Conservation (phyloP, 2,888 invertebrate species). For the Brachypalpus laphriformis region DNA sequence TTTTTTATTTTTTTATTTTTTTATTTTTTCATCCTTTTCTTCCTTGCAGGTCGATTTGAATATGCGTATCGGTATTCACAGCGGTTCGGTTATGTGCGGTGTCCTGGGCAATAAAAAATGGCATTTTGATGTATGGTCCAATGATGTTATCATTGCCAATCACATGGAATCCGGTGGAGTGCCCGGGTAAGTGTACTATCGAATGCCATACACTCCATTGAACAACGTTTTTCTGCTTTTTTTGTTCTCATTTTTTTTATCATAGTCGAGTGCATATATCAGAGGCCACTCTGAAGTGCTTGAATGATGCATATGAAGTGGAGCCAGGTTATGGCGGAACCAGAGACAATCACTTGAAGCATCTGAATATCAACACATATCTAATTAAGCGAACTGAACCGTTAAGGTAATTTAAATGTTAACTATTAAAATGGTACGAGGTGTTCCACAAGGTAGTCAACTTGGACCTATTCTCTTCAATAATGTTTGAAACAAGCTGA, state of each 20-base stretch:
- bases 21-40: slow-evolving; percentile 7
- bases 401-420: slow-evolving; percentile 82
- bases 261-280: slow-evolving; percentile 97
- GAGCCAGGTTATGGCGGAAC: slow-evolving; percentile 95
- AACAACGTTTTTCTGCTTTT: slow-evolving; percentile 76
- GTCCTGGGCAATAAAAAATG: slow-evolving; percentile 95
- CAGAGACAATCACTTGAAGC: slow-evolving; percentile 92
- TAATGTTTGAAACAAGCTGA: too few species aligned
- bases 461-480: neutral
- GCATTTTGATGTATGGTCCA: slow-evolving; percentile 97
- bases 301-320: slow-evolving; percentile 95
- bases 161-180: slow-evolving; percentile 98
- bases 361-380: slow-evolving; percentile 93
- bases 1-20: neutral
- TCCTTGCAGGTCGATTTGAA: slow-evolving; percentile 92
- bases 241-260: slow-evolving; percentile 72
- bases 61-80: slow-evolving; percentile 99
- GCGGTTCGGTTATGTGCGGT: slow-evolving; percentile 97
- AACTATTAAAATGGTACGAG: too few species aligned
- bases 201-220: slow-evolving; percentile 22
- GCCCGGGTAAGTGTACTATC: slow-evolving; percentile 89
- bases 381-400: slow-evolving; percentile 93
- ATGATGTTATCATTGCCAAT: slow-evolving; percentile 97
- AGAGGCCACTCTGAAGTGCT: slow-evolving; percentile 91
- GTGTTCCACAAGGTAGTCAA: neutral